Base-by-base conservation (phyloP, 2,797 vertebrate genomes). In the Melanotaenia nigrans region DNA sequence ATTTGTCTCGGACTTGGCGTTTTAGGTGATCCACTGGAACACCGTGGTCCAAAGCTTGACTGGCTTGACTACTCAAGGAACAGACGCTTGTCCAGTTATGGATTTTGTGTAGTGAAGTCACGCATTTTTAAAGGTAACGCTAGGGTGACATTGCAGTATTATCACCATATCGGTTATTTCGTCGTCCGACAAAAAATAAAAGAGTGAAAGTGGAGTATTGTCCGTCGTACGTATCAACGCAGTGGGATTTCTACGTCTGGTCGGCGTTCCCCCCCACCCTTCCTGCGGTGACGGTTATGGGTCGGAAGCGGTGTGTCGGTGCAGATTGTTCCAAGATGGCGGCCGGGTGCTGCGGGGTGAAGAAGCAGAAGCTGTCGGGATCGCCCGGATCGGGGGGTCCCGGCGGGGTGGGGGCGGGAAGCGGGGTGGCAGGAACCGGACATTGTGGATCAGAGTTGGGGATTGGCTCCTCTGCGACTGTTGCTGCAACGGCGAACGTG, bases 301-400 rank as follows among this genome's bases (percentile, higher is more conserved):
- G 96, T 96, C 96, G 96, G 96, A 97, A 96, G 96, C 96, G 96
- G 95, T 96, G 95, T 96, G 96, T 96, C 95, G 97, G 96, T 96
- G 95, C 95, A 95, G 96, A 96, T 95, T 96, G 96, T 95, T 97
- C 96, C 96, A 99, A 99, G 97, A 99, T 99, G 97, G 97, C 97
- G 97, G 97, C 97, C 95, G 97, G 97, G 94, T 99, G 97, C 96
- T 98, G 97, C 95, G 97, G 97, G 96, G 97, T 99, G 96, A 99
- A 99, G 97, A 99, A 99, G 96, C 97, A 99, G 96, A 98, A 98
- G 94, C 96, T 99, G 95, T 98, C 97, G 95, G 97, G 97, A 93
- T 98, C 97, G 92, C 96, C 97, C 92, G 96, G 97, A 73, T 96
- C 97, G 85, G 96, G 96, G 95, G 96, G 96, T 90, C 95, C 95